A percentile compares a stretch with the other conserved stretches of the same genome.
Conservation (phyloP, 2,888 invertebrate genomes). For the Eristalis pertinax region DNA sequence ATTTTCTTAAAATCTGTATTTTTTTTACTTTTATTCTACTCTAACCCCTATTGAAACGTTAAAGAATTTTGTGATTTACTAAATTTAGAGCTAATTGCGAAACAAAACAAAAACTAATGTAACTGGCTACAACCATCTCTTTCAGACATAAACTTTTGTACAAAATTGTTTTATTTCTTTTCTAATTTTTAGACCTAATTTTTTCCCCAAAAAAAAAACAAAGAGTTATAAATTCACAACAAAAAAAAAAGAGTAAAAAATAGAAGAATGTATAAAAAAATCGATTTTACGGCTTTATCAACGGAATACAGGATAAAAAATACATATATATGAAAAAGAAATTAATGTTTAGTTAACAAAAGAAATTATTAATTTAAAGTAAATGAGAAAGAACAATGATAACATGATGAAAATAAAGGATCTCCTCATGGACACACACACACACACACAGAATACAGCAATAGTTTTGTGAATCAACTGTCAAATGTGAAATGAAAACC, state of each 20-base stretch:
- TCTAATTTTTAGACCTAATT: constrained; percentile 45
- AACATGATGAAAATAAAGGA: constrained; percentile 36
- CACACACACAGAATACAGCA: constrained; percentile 60
- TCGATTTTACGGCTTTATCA: constrained; percentile 70
- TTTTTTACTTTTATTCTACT: constrained; percentile 30
- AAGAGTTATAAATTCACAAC: constrained; percentile 13
- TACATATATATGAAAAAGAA: constrained; percentile 65
- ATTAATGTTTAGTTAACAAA: constrained; percentile 71
- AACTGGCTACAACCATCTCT: constrained; percentile 36
- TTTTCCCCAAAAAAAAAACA: constrained; percentile 27
- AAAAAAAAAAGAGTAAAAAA: constrained; percentile 12
- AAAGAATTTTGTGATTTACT: constrained; percentile 70
- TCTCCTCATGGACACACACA: constrained; percentile 66
- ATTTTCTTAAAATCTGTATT: constrained; percentile 21
- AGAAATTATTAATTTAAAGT: constrained; percentile 61
- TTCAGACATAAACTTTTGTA: constrained; percentile 58
- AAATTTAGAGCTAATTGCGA: constrained; percentile 63
- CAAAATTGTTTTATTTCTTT: constrained; percentile 60
- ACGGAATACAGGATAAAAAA: constrained; percentile 72
- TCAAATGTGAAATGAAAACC: constrained; percentile 45
- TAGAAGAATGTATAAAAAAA: constrained; percentile 24
- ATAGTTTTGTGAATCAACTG: constrained; percentile 60
- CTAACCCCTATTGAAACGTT: constrained; percentile 46
- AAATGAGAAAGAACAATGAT: constrained; percentile 23
- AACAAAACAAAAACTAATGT: not conserved